Conservation (phyloP, 2,888 invertebrate genomes). For the Rhamnusium bicolor region DNA sequence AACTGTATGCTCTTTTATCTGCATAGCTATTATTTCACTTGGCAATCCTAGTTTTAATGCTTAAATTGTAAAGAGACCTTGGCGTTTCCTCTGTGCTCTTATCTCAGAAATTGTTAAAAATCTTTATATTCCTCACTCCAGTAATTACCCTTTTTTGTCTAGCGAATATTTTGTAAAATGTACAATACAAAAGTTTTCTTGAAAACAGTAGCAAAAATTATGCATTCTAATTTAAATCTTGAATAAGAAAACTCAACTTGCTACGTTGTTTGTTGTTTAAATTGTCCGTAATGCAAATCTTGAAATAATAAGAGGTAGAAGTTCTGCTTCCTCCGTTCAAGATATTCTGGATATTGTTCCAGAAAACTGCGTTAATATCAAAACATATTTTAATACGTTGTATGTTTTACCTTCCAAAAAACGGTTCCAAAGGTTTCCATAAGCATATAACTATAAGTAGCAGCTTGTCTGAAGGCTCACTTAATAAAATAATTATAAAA, state of each 20-base stretch:
- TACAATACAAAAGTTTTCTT: background rate
- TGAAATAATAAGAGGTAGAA: background rate
- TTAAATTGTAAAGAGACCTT: conserved; percentile 37
- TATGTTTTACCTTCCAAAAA: too few relatives aligned
- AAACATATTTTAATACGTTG: too few relatives aligned
- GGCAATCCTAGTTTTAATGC: conserved; percentile 44
- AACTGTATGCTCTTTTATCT: conserved; percentile 48
- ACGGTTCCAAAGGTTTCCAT: too few relatives aligned
- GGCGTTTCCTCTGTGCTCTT: conserved; percentile 27
- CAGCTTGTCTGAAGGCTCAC: too few relatives aligned
- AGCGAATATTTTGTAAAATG: background rate
- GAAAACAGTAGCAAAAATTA: background rate
- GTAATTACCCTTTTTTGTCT: background rate
- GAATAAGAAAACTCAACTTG: background rate
- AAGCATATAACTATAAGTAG: too few relatives aligned
- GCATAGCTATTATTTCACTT: conserved; percentile 44
- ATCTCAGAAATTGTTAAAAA: conserved; percentile 35
- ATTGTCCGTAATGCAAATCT: background rate
- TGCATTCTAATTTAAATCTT: background rate
- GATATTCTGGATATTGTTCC: background rate
- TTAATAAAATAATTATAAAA: too few relatives aligned
- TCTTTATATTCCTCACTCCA: background rate
- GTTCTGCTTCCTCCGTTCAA: too few relatives aligned
- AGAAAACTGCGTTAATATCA: too few relatives aligned
- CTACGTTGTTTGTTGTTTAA: background rate